Base-by-base conservation (phyloP, 1,140 invertebrate genomes). In the Rhynchophorus ferrugineus region DNA sequence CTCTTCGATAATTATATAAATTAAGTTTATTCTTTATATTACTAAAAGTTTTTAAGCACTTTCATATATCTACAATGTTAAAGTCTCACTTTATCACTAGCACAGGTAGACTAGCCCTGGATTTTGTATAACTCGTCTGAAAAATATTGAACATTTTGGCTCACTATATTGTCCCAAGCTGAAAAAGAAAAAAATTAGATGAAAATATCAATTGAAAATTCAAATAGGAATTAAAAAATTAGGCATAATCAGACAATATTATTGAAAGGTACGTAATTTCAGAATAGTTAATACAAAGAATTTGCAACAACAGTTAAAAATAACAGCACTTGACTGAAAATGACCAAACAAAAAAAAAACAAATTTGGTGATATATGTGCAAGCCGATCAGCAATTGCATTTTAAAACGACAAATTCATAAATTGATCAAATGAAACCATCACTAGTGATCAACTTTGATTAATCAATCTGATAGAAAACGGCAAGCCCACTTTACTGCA, bases 161-260 rank as follows among this genome's bases (percentile, higher is more conserved):
- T 64, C 14, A 59, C 58, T 29, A 70, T 61, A 56, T 76, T 75
- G 44, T 77, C 75, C 76, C 76, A 78, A 13, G 76, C 76, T 78
- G 71, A 20, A 63, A 64, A 43, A 47, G 36, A 44, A 68, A 70
- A 56, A 13, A 1, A 49, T 24, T 29, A 18, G 9, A 3, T 29
- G 22, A 3, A 18, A 44, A 29, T n/a, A 44, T 29, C 11, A 29
- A 29, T 11, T 11, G 43, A 8, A 7, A 39, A 17, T 13, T 17
- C 17, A 8, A 39, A 13, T 39, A 39, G 37, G 16, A 17, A 13
- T 39, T 11, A 13, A 43, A 48, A 51, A 44, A 41, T 18, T 2
- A 17, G 14, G 49, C 45, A 56, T 49, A 17, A 18, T 18, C 16
- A 16, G 11, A 19, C 24, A 49, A 47, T 19, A 18, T 13, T n/a